A percentile compares a stretch with the other conserved stretches of the same genome.
phyloP scores from a whole-genome alignment of 92 coral and sea anemone genomes.

The Chrysogorgia sp. region DNA sequence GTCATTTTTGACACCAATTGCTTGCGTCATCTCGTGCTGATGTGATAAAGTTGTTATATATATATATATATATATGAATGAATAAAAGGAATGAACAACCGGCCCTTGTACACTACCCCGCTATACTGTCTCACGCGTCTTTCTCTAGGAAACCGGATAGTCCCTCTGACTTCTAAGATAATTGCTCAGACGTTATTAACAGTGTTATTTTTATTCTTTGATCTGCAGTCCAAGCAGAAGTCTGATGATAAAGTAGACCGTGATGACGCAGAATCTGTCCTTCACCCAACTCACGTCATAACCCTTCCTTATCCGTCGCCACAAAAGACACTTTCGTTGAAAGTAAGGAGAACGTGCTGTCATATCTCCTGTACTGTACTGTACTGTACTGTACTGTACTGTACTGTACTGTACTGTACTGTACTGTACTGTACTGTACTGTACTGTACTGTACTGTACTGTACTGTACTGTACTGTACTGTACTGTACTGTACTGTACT shows the following conservation, averaged over 20 bases:
- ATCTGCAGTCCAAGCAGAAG: conserved; percentile 75
- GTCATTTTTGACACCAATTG: neutral
- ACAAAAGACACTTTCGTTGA: conserved; percentile 76
- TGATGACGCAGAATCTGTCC: conserved; percentile 21
- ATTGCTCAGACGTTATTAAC: neutral
- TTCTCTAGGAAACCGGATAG: too few relatives aligned
- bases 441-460: neutral
- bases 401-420: neutral
- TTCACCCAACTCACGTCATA: conserved; percentile 68
- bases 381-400: neutral
- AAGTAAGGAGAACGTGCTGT: conserved; percentile 66
- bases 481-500: conserved; percentile 16
- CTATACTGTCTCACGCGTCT: too few relatives aligned
- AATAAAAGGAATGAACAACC: too few relatives aligned
- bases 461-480: conserved; percentile 9
- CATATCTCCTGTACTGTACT: neutral
- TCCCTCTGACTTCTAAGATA: too few relatives aligned
- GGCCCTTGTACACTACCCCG: neutral
- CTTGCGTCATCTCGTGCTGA: too few relatives aligned
- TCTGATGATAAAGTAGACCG: conserved; percentile 40
- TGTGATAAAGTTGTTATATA: too few relatives aligned
- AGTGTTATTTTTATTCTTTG: neutral
- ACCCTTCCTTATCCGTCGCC: conserved; percentile 90
- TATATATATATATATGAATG: neutral
- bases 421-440: neutral